A percentile compares a stretch with the other conserved stretches of the same genome.
These are phyloP conservation scores for Panurus biarmicus DNA, from an alignment of 2,113 vertebrate genomes.

Conservation along the genomic window DNA sequence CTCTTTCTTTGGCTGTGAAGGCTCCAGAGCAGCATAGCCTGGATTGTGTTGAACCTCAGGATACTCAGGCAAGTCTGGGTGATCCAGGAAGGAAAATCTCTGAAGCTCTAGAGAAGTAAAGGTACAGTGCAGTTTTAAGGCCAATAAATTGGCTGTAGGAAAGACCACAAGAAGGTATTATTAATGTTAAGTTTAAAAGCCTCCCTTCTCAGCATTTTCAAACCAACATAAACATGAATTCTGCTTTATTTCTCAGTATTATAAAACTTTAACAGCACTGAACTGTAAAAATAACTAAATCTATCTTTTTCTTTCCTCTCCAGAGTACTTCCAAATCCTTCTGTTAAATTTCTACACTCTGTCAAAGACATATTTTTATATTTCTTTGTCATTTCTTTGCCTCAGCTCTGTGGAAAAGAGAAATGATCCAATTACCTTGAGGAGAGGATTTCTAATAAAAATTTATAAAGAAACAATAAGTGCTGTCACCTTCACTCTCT, in stretches of 20 bases:
- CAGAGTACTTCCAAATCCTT: neutral
- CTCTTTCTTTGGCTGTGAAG: neutral
- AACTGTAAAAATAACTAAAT: slow-evolving; percentile 13
- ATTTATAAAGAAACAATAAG: neutral
- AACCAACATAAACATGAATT: neutral
- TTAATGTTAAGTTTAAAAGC: neutral
- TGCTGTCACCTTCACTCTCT: neutral
- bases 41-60: neutral
- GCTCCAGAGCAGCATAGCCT: neutral
- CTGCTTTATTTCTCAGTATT: neutral
- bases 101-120: neutral
- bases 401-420: neutral
- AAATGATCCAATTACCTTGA: neutral
- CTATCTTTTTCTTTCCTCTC: neutral
- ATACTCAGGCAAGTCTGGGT: neutral
- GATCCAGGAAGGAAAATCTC: neutral
- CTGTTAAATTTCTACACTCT: neutral
- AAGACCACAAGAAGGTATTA: neutral
- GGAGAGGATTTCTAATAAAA: neutral
- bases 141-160: neutral
- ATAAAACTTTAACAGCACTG: neutral
- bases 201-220: neutral
- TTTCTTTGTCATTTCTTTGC: neutral
- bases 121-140: neutral
- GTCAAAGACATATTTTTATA: neutral